Evolutionary conservation across 2,888 invertebrate genomes (phyloP).

Genomic region (Nemapogon koenigi): DNA sequence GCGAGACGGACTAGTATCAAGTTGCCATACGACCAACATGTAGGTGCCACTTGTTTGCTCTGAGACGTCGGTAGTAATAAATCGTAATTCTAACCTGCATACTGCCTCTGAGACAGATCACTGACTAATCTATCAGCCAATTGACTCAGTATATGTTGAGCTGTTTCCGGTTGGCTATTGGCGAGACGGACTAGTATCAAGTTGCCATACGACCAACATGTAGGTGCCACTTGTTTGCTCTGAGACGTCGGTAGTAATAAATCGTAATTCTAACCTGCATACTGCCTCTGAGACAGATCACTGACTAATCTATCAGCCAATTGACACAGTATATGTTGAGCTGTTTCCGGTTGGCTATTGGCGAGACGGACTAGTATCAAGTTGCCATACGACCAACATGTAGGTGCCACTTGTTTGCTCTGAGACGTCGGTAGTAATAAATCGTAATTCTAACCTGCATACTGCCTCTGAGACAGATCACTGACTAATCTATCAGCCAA

Average conservation of each 20-base stretch:
- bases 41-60: conserved; percentile 23
- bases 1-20: conserved; percentile 38
- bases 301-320: conserved; percentile 36
- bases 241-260: conserved; percentile 32
- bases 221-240: conserved; percentile 23
- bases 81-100: conserved; percentile 33
- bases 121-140: conserved; percentile 36
- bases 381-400: conserved; percentile 42
- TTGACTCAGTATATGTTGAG: conserved; percentile 32
- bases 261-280: conserved; percentile 33
- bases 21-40: conserved; percentile 42
- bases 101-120: conserved; percentile 31
- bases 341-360: conserved; percentile 40
- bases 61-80: conserved; percentile 32
- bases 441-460: conserved; percentile 33
- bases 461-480: conserved; percentile 31
- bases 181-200: conserved; percentile 38
- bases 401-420: conserved; percentile 23
- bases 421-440: conserved; percentile 32
- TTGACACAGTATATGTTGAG: conserved; percentile 32
- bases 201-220: conserved; percentile 42
- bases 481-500: conserved; percentile 36
- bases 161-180: conserved; percentile 40
- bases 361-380: conserved; percentile 38
- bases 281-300: conserved; percentile 31